A percentile compares a stretch with the other conserved stretches of the same genome.
Evolutionary conservation across 2,797 vertebrate genomes (phyloP).

Genomic region (Borostomias antarcticus): DNA sequence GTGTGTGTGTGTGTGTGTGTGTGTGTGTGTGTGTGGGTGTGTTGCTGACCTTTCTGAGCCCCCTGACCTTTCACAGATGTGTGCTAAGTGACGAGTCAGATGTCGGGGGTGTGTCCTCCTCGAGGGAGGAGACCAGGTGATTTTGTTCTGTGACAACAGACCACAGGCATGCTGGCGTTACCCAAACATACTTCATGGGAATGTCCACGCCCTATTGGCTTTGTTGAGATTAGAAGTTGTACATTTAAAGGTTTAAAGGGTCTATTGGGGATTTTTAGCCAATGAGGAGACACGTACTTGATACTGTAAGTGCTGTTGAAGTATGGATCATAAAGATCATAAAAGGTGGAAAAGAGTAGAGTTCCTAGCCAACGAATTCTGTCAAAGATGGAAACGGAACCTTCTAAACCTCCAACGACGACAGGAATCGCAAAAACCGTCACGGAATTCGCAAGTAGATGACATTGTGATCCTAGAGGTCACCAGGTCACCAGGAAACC

Average conservation of each 20-base stretch:
- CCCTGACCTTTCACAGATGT: too few species aligned
- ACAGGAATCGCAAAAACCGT: constrained; percentile 17
- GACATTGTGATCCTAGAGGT: constrained; percentile 24
- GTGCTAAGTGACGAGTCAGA: background rate
- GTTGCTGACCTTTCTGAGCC: too few species aligned
- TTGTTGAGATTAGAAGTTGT: background rate
- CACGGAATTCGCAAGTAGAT: constrained; percentile 12
- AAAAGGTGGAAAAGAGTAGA: constrained; percentile 24
- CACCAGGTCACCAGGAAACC: constrained; percentile 17
- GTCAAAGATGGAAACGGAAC: constrained; percentile 30
- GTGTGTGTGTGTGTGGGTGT: background rate
- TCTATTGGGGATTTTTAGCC: background rate
- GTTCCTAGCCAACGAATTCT: constrained; percentile 28
- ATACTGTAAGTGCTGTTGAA: background rate
- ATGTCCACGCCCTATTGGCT: background rate
- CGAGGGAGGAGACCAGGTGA: background rate
- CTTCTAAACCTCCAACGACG: constrained; percentile 19
- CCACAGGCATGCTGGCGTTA: too few species aligned
- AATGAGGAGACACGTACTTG: background rate
- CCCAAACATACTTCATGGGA: too few species aligned
- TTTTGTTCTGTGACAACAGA: too few species aligned
- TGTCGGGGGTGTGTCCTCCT: background rate
- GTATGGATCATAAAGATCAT: too few species aligned
- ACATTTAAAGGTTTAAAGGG: background rate
- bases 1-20: constrained; percentile 10